phyloP scores from a whole-genome alignment of 2,888 invertebrate genomes.

The Lysandra bellargus region DNA sequence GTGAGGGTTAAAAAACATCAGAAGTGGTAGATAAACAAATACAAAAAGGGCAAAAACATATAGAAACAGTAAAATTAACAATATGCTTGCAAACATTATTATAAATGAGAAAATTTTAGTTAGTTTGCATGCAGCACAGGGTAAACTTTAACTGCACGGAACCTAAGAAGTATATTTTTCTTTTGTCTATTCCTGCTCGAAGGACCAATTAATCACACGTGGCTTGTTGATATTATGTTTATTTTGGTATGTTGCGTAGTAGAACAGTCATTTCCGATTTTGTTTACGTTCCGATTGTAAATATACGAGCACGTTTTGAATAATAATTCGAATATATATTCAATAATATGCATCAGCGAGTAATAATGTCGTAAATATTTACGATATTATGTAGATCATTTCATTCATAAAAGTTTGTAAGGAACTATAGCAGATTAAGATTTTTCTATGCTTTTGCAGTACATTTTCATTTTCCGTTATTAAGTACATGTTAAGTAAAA shows the following conservation, averaged over 20 bases:
- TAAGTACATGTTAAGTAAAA: too few relatives aligned
- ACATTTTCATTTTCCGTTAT: background rate
- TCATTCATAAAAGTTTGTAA: slow-evolving; percentile 20
- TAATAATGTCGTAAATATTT: background rate
- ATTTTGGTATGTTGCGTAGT: background rate
- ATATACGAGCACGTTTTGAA: slow-evolving; percentile 5
- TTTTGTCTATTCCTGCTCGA: background rate
- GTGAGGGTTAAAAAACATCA: too few relatives aligned
- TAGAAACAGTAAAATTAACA: too few relatives aligned
- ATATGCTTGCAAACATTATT: too few relatives aligned
- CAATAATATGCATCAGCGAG: background rate
- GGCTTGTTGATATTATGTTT: background rate
- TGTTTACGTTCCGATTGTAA: background rate
- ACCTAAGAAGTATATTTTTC: too few relatives aligned
- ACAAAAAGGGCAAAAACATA: too few relatives aligned
- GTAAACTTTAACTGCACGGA: too few relatives aligned
- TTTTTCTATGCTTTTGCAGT: background rate
- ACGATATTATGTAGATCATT: background rate
- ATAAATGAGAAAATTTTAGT: too few relatives aligned
- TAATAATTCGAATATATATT: background rate
- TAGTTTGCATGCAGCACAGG: too few relatives aligned
- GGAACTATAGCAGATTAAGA: background rate
- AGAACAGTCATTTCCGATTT: background rate
- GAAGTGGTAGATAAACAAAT: too few relatives aligned
- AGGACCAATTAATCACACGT: background rate